phyloP scores from a whole-genome alignment of 2,797 vertebrate species.

The Thaleichthys pacificus region DNA sequence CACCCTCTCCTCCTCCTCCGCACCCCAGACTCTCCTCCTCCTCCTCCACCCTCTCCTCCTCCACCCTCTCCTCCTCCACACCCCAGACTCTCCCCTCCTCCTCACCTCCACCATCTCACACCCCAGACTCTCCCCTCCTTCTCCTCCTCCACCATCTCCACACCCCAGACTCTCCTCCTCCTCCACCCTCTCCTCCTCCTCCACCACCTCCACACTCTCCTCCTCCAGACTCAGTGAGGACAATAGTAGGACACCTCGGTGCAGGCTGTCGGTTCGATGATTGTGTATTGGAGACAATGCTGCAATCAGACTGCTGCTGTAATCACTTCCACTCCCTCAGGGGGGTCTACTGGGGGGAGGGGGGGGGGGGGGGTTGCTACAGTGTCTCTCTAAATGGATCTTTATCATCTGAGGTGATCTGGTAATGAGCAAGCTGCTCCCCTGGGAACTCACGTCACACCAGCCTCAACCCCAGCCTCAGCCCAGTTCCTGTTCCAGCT shows the following conservation, averaged over 20 bases:
- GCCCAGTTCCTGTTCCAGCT: constrained; percentile 34
- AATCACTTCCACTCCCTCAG: constrained; percentile 72
- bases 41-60: constrained; percentile 36
- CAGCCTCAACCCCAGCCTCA: constrained; percentile 32
- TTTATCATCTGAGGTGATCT: constrained; percentile 71
- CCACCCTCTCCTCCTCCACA: background rate
- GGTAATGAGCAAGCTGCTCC: constrained; percentile 65
- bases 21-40: background rate
- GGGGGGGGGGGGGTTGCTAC: constrained; percentile 40
- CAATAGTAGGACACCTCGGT: constrained; percentile 62
- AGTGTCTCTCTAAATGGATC: constrained; percentile 73
- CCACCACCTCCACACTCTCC: constrained; percentile 32
- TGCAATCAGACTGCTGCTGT: constrained; percentile 56
- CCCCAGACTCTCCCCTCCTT: constrained; percentile 20
- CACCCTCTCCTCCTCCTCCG: constrained; percentile 2
- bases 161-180: constrained; percentile 3
- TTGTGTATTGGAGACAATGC: constrained; percentile 79
- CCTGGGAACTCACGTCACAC: constrained; percentile 24
- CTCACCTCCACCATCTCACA: constrained; percentile 21
- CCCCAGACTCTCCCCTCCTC: constrained; percentile 11
- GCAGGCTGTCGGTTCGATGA: constrained; percentile 58
- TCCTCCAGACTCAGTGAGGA: constrained; percentile 44
- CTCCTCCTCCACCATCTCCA: background rate
- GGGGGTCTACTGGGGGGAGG: constrained; percentile 35
- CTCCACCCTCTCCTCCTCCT: constrained; percentile 11